Evolutionary conservation across 2,113 vertebrate species (phyloP), one percentile per base, ranked within the genome.

Genomic region (Peromyscus polionotus): DNA sequence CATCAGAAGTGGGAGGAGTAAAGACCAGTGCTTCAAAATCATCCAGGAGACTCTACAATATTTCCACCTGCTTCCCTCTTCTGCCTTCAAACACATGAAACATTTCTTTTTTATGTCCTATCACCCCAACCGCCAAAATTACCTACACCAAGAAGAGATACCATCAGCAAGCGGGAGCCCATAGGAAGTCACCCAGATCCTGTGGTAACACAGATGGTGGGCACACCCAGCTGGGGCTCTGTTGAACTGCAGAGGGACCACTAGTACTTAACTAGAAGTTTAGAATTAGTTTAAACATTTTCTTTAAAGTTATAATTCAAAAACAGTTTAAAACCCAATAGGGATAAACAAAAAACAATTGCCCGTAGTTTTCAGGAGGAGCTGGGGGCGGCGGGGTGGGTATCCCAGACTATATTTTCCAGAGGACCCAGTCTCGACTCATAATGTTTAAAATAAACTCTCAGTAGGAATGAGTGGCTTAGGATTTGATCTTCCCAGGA

Each of bases 401-500:
- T 1, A 51, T 20, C 54, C 20, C 5, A 57, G 26, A 19, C 10
- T 36, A 5, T 73, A 22, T 70, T 24, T 63, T 93, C 61, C 42
- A 76, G n/a, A 80, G 68, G 31, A 72, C 61, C 70, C 17, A 16
- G 1, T 11, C 13, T 13, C 51, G n/a, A 7, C 4, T 11, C 59
- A 14, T 9, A 36, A 22, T n/a, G 20, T 70, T 96, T 77, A 36
- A 95, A 45, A 42, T 13, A 4, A 54, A 63, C 75, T 48, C 67
- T 54, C n/a, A 67, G 67, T 57, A 79, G 91, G 81, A 90, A 79
- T 65, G 20, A 4, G 28, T 17, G 51, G 54, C 54, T 14, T 80
- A n/a, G 73, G 45, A 89, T 91, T 59, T 59, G 54, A 61, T 73
- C 93, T 97, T 90, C 54, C 39, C 68, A 84, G 61, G 91, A 95